Conservation (phyloP, 2,113 vertebrate species). For the Chunga burmeisteri region DNA sequence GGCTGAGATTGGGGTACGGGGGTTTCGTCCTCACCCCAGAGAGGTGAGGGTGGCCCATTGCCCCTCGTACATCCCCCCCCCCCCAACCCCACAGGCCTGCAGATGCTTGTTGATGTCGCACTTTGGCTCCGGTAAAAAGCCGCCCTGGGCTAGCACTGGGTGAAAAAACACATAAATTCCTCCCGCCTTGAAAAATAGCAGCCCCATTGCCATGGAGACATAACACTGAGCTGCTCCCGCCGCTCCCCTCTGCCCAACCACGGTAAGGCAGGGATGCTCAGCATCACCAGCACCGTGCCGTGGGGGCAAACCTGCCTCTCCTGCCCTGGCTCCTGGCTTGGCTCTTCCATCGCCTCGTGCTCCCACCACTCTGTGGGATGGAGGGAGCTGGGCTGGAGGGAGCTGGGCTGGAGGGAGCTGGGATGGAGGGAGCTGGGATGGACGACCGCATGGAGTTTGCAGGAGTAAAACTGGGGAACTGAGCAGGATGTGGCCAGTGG, state of each 20-base stretch:
- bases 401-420: not conserved
- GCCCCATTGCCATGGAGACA: slow-evolving; percentile 49
- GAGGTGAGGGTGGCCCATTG: not conserved
- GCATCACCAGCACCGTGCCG: not conserved
- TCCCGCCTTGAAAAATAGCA: slow-evolving; percentile 39
- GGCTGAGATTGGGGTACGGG: not conserved
- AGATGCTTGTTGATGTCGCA: not conserved
- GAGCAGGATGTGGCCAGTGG: accelerated
- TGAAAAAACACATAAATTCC: not conserved
- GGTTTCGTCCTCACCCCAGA: not conserved
- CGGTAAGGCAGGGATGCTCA: not conserved
- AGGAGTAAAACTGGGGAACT: not conserved
- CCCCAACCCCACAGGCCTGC: not conserved
- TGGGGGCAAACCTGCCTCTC: not conserved
- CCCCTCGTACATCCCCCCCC: accelerated
- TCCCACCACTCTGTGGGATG: not conserved
- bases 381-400: not conserved
- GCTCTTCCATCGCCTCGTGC: accelerated
- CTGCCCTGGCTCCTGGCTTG: not conserved
- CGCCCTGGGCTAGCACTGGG: not conserved
- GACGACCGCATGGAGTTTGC: accelerated
- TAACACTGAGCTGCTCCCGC: not conserved
- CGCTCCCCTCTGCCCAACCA: not conserved
- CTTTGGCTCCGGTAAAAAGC: not conserved
- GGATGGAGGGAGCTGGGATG: not conserved